Evolutionary conservation across 2,888 invertebrate genomes (phyloP).

Genomic region (Quadriops clusia): DNA sequence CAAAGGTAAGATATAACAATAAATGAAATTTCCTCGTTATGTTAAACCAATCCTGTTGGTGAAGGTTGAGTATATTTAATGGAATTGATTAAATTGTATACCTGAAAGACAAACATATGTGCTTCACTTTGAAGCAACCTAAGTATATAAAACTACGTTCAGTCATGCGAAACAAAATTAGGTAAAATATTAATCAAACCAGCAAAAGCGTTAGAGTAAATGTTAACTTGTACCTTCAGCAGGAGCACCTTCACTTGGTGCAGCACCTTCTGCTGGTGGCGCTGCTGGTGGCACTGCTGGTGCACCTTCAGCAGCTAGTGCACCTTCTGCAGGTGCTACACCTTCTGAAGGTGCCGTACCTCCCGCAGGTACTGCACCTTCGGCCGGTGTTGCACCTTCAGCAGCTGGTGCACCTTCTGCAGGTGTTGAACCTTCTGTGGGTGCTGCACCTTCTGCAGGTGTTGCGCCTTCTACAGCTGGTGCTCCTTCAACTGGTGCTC

Average conservation of each 20-base stretch:
- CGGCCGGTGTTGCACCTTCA: conserved; percentile 21
- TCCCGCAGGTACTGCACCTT: conserved; percentile 19
- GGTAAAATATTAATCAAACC: background rate
- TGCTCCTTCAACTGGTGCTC: conserved; percentile 21
- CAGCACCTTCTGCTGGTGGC: conserved; percentile 18
- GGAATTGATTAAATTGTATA: too few species aligned
- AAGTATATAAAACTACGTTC: too few species aligned
- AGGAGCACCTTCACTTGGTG: too few species aligned
- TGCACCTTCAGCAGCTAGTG: conserved; percentile 15
- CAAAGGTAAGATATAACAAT: background rate
- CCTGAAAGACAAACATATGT: too few species aligned
- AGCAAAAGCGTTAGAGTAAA: background rate
- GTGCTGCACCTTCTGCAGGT: conserved; percentile 26
- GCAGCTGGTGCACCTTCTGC: conserved; percentile 17
- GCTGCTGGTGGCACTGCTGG: conserved; percentile 12
- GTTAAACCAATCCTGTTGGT: too few species aligned
- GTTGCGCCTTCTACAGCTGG: conserved; percentile 23
- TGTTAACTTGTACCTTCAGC: too few species aligned
- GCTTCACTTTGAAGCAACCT: too few species aligned
- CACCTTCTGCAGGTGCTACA: conserved; percentile 16
- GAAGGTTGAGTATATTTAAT: too few species aligned
- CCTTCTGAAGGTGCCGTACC: conserved; percentile 15
- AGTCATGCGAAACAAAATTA: background rate
- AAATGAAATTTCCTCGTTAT: too few species aligned
- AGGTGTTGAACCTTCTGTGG: conserved; percentile 17